Base-by-base conservation (phyloP, 2,888 invertebrate genomes). In the Dynastes grantii region DNA sequence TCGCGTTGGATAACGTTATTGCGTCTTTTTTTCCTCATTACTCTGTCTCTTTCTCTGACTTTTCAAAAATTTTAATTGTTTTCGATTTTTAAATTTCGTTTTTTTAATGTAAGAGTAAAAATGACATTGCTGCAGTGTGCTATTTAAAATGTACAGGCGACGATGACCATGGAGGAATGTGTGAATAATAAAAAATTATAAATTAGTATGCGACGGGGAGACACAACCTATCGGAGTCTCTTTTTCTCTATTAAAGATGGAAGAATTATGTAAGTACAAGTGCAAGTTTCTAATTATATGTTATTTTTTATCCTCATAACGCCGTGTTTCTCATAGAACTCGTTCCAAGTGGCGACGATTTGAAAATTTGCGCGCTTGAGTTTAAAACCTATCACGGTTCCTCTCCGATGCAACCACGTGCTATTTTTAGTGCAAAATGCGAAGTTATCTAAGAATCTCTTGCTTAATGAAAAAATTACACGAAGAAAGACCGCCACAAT, bases 1-100 rank as follows among this genome's bases (percentile, higher is more conserved):
- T 82, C 5, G 73, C n/a, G 73, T 63, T 61, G 45, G 55, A 11
- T 53, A 37, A 22, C 49, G 68, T 68, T 68, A 9, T 71, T 71
- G 61, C 13, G 45, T 61, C 63, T 75, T 51, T 51, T 68, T 51
- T 29, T 51, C 63, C 27, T n/a, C 29, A 13, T 51, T 51, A 3
- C 29, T 51, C 40, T 45, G 22, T 11, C 45, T 6, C 16, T 32
- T n/a, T 49, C 16, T 51, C 5, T 32, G 32, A 32, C 45, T 45
- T 45, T 51, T 51, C 5, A 51, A 51, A 67, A 45, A 16, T 67
- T 67, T 67, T 64, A 37, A 64, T 64, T 64, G 13, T 63, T 32
- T 32, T 40, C 16, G 37, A 64, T 64, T 37, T 55, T 16, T 8
- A 55, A 55, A 2, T 5, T 6, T 9, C 22, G 32, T 63, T 32